Evolutionary conservation across 2,113 vertebrate genomes (phyloP), one percentile per base, ranked within the genome.

Genomic region (Balaeniceps rex): DNA sequence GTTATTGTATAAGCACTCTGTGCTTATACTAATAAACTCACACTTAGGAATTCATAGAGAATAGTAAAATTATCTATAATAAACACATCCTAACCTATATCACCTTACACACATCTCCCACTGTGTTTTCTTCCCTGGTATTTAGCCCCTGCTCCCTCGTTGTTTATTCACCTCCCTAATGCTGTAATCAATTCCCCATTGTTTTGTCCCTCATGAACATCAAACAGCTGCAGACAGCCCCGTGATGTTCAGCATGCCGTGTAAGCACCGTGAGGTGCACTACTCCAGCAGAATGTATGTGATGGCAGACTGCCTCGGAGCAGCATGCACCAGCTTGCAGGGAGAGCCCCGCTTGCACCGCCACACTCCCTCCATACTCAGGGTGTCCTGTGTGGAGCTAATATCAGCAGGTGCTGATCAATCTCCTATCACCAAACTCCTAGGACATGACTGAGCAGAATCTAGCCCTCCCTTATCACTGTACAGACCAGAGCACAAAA

Each of bases 181-280:
- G 21, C 77, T 34, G 18, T 61, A 36, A 57, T 40, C 0, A 0
- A 18, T 49, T 74, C 15, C 74, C 44, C 8, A 3, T 34, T 29
- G 51, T 29, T 81, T 63, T 80, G 61, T 66, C 11, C 28, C 19
- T 46, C 5, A 0, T n/a, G 22, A 68, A 78, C 16, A 34, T 11
- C 55, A 46, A 80, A 33, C 51, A 63, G n/a, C 58, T 60, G 36
- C 40, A 61, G 21, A 31, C 40, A 85, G 23, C 25, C 19, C 26
- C 0, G 0, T 71, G 83, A 70, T 6, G 12, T 18, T 77, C 54
- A 74, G 14, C 9, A 14, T 23, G 36, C 31, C 1, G 0, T 19
- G 28, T 25, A 24, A 85, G 76, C 57, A 51, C n/a, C 14, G 1
- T 13, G n/a, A 51, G 57, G 57, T 65, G 68, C 49, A 36, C 11